Percentiles rank a stretch among this genome's conserved stretches.
These are phyloP conservation scores for Bagarius yarrelli DNA, from an alignment of 2,113 vertebrate species.

Conservation along the genomic window DNA sequence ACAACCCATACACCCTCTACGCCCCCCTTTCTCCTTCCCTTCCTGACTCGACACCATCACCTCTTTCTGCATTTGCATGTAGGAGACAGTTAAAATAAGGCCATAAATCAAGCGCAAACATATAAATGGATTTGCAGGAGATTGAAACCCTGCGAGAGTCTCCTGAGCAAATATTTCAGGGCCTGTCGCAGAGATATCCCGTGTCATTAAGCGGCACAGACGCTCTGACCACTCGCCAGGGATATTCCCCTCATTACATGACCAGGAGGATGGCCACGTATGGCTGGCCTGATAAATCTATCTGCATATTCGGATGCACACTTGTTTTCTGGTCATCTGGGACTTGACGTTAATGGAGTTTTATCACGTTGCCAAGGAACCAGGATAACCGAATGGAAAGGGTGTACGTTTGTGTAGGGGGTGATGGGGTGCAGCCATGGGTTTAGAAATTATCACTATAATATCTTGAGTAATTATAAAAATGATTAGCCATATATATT, in stretches of 20 bases:
- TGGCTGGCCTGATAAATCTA: conserved; percentile 68
- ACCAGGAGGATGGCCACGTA: conserved; percentile 54
- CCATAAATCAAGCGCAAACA: conserved; percentile 75
- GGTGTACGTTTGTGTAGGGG: neutral
- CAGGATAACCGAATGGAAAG: conserved; percentile 3
- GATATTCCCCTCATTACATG: conserved; percentile 69
- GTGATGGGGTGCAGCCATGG: neutral
- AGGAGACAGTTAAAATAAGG: conserved; percentile 78
- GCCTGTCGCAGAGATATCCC: conserved; percentile 62
- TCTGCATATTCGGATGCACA: conserved; percentile 61
- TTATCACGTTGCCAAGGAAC: conserved; percentile 45
- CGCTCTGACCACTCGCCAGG: conserved; percentile 68
- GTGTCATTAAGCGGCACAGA: conserved; percentile 66
- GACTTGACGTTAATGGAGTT: conserved; percentile 52
- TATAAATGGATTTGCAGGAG: conserved; percentile 75
- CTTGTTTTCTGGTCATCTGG: conserved; percentile 52
- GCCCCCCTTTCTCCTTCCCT: neutral
- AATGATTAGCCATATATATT: neutral
- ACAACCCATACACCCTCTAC: neutral
- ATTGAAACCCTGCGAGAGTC: conserved; percentile 72
- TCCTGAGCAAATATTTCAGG: conserved; percentile 73
- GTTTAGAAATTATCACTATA: conserved; percentile 1
- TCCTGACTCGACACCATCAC: conserved; percentile 2
- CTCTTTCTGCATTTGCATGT: conserved; percentile 70
- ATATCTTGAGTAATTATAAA: neutral